Evolutionary conservation across 2,888 invertebrate species (phyloP), one percentile per base, ranked within the genome.

Genomic region (Amblyjoppa fuscipennis): DNA sequence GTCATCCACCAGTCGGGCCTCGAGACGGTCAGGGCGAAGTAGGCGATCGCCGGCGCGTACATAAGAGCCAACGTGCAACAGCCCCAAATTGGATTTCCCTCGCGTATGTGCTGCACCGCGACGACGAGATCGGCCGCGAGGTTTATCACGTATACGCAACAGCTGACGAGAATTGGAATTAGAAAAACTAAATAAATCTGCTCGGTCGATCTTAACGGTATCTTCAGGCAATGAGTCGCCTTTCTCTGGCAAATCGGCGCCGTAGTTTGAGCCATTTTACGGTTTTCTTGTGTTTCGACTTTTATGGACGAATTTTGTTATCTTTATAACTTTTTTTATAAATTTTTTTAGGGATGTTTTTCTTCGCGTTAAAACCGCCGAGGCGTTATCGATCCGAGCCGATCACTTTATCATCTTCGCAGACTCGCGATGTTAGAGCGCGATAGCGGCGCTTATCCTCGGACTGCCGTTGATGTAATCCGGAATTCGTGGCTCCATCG

Each of bases 41-140:
- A 93, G 20, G 90, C 89, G 7, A 93, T 69, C 2, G 94, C 94
- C n/a, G 94, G 94, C 3, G 92, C 89, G 85, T 94, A 94, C 84
- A 94, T 92, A 31, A 94, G 86, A 31, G 83, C 81, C 11, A 94
- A 82, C 0, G 94, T 94, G 73, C 91, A 91, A 7, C 88, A 82
- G 56, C 94, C 95, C 94, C 94, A 95, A 94, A 94, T 92, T 20
- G 95, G 94, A 92, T 96, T 95, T 4, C 95, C 95, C 89, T 96
- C 96, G 25, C 94, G 94, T 87, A 96, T 96, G 91, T 97, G 96
- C 91, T 96, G 96, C 85, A 95, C 95, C 73, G 96, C 95, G 1
- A 97, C 95, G 0, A 96, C 96, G 45, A 96, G 92, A 91, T 97
- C 97, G 61, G 96, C 96, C 25, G 96, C 96, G 56, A 97, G 96